Conservation (phyloP, 1,140 invertebrate genomes). For the Venturia canescens region DNA sequence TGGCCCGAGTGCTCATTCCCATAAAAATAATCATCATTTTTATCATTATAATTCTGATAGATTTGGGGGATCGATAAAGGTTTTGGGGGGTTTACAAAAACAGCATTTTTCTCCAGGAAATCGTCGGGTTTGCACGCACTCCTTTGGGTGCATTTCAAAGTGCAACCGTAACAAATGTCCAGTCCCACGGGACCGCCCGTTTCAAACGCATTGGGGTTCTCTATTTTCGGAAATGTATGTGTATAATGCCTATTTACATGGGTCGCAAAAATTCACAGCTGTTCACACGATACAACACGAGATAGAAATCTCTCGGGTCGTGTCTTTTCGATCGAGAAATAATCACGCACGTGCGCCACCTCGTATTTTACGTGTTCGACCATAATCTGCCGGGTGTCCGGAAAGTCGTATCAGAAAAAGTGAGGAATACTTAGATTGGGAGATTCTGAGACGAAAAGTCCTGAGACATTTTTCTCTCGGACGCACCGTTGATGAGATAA, state of each 20-base stretch:
- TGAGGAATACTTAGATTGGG: too few relatives aligned
- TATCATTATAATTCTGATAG: constrained; percentile 5
- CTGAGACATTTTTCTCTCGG: too few relatives aligned
- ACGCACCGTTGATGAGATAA: too few relatives aligned
- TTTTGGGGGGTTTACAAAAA: constrained; percentile 18
- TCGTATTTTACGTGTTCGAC: not conserved
- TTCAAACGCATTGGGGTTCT: not conserved
- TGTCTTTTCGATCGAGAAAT: not conserved
- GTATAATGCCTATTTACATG: not conserved
- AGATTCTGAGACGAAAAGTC: too few relatives aligned
- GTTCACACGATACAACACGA: not conserved
- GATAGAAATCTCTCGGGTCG: not conserved
- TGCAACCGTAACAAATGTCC: constrained; percentile 37
- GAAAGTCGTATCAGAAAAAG: too few relatives aligned
- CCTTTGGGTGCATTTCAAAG: not conserved
- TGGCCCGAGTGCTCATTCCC: not conserved
- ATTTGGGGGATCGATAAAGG: not conserved
- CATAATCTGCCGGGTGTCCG: not conserved
- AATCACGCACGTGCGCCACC: not conserved
- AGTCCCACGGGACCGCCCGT: constrained; percentile 12
- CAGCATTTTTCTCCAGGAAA: constrained; percentile 17
- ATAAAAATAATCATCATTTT: not conserved
- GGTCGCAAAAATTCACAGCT: not conserved
- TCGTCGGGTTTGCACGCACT: not conserved
- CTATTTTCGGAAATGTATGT: not conserved